A percentile compares a stretch with the other conserved stretches of the same genome.
phyloP scores from a whole-genome alignment of 2,888 invertebrate species.

The Gymnoscelis rufifasciata region DNA sequence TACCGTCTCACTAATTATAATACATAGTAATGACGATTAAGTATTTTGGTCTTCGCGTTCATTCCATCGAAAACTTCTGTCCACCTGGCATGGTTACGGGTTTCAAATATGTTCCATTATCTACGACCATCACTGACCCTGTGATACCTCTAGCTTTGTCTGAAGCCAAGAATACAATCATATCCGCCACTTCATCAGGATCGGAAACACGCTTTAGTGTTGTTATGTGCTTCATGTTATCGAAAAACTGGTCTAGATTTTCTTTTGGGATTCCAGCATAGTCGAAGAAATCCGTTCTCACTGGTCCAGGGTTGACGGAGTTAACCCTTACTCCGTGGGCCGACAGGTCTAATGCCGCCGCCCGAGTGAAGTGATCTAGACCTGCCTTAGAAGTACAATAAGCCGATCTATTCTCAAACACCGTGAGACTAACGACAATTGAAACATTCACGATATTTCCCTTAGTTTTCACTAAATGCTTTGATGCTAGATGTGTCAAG shows the following conservation, averaged over 20 bases:
- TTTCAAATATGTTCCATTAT: conserved; percentile 27
- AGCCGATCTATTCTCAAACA: conserved; percentile 16
- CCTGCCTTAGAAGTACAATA: conserved; percentile 38
- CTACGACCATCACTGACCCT: conserved; percentile 71
- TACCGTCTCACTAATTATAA: too few species aligned
- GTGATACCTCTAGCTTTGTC: conserved; percentile 84
- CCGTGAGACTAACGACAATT: conserved; percentile 28
- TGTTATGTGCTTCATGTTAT: conserved; percentile 86
- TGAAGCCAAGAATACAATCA: conserved; percentile 89
- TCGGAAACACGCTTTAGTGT: conserved; percentile 84
- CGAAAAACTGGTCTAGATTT: conserved; percentile 55
- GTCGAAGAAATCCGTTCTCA: conserved; percentile 51
- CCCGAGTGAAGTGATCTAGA: conserved; percentile 92
- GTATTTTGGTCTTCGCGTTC: too few species aligned
- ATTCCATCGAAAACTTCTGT: background rate
- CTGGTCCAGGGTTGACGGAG: conserved; percentile 92
- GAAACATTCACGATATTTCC: conserved; percentile 43
- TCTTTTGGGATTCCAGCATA: background rate
- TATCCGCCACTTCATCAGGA: conserved; percentile 77
- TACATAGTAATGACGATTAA: too few species aligned
- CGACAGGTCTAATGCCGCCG: conserved; percentile 88
- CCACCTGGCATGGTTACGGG: background rate
- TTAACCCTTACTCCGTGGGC: conserved; percentile 87
- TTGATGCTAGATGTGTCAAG: conserved; percentile 34
- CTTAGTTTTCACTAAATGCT: conserved; percentile 35